Percentiles rank a stretch among this genome's conserved stretches.
Conservation (phyloP, 1,140 invertebrate genomes). For the Hestina assimilis region DNA sequence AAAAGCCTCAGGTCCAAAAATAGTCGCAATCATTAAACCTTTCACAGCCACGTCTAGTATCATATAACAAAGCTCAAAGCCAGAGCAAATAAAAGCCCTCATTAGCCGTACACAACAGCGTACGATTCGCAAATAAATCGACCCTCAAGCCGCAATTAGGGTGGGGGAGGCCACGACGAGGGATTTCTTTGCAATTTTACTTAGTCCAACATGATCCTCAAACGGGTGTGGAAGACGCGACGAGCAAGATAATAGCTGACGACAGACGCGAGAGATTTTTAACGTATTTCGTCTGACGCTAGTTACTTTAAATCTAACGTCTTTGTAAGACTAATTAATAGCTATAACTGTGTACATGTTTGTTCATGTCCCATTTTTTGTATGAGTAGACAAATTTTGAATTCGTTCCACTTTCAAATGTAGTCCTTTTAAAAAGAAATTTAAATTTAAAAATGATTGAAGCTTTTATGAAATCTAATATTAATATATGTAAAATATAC, state of each 20-base stretch:
- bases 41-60: constrained; percentile 8
- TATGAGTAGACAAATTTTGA: too few relatives aligned
- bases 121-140: constrained; percentile 65
- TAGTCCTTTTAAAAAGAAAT: too few relatives aligned
- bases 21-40: constrained; percentile 13
- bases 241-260: constrained; percentile 35
- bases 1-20: background rate
- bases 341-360: too few relatives aligned
- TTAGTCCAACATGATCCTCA: constrained; percentile 67
- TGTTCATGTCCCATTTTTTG: too few relatives aligned
- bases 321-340: too few relatives aligned
- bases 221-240: constrained; percentile 53
- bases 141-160: constrained; percentile 60
- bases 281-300: background rate
- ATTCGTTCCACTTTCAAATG: too few relatives aligned
- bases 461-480: too few relatives aligned
- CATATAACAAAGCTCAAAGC: constrained; percentile 21
- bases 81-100: constrained; percentile 32
- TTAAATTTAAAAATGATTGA: too few relatives aligned
- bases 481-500: too few relatives aligned
- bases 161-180: constrained; percentile 34
- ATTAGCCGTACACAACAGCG: constrained; percentile 38
- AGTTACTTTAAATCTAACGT: too few relatives aligned
- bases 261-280: constrained; percentile 3
- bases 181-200: constrained; percentile 68